These are phyloP conservation scores for Lordiphosa collinella DNA, from an alignment of 1,140 invertebrate species.

Conservation along the genomic window DNA sequence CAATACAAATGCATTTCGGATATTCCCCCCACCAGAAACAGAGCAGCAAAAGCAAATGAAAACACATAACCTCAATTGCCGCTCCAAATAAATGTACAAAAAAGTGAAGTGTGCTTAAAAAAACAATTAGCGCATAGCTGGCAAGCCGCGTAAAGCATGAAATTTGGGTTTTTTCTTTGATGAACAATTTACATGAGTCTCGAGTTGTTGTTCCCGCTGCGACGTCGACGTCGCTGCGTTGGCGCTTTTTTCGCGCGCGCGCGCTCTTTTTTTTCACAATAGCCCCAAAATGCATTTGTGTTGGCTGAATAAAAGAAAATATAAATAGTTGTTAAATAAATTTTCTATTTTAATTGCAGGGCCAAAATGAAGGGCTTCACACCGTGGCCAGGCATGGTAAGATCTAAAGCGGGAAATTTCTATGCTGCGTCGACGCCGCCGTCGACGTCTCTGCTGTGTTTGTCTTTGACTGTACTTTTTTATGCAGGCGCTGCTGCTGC, in stretches of 20 bases:
- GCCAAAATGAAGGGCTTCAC: conserved; percentile 97
- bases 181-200: conserved; percentile 6
- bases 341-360: conserved; percentile 85
- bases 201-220: neutral
- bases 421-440: conserved; percentile 30
- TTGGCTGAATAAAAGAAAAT: neutral
- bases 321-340: conserved; percentile 12
- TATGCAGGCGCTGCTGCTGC: conserved; percentile 39
- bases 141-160: conserved; percentile 9
- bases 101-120: conserved; percentile 33
- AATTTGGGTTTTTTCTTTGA: conserved; percentile 3
- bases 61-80: conserved; percentile 62
- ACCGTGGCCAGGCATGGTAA: conserved; percentile 95
- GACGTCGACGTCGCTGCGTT: conserved; percentile 56
- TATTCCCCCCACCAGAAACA: neutral
- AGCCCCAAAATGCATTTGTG: conserved; percentile 18
- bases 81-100: conserved; percentile 31
- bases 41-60: conserved; percentile 18
- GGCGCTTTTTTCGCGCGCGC: conserved; percentile 69
- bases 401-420: conserved; percentile 77
- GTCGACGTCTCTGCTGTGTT: conserved; percentile 53
- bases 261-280: conserved; percentile 39
- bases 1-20: conserved; percentile 9
- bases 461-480: conserved; percentile 76
- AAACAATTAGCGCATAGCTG: conserved; percentile 30